phyloP scores from a whole-genome alignment of 2,888 invertebrate species.

The Chromoteleia sp. region DNA sequence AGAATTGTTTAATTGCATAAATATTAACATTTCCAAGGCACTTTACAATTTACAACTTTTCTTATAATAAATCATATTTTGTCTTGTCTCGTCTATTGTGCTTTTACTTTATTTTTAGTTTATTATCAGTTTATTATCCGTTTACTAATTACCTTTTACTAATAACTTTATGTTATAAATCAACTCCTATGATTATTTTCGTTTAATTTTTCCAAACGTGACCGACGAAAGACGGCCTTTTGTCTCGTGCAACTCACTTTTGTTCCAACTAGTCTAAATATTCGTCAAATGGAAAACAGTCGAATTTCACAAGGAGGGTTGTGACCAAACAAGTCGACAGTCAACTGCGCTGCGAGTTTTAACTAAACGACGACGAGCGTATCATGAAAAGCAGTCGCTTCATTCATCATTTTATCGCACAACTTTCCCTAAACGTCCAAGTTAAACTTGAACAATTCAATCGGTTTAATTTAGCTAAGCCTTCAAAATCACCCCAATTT shows the following conservation, averaged over 20 bases:
- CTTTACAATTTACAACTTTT: background rate
- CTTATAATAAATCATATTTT: background rate
- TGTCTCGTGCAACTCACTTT: background rate
- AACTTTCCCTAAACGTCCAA: constrained; percentile 19
- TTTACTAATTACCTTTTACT: constrained; percentile 5
- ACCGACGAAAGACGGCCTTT: background rate
- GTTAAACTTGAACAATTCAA: constrained; percentile 19
- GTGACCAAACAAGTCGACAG: constrained; percentile 28
- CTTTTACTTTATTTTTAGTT: background rate
- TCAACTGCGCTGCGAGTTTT: constrained; percentile 19
- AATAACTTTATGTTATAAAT: constrained; percentile 3
- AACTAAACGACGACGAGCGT: constrained; percentile 23
- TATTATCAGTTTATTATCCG: constrained; percentile 5
- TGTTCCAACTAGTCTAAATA: constrained; percentile 11
- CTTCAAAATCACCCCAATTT: constrained; percentile 17
- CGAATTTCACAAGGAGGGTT: constrained; percentile 21
- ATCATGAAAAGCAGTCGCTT: constrained; percentile 23
- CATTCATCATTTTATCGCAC: constrained; percentile 18
- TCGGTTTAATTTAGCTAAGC: constrained; percentile 20
- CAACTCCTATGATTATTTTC: background rate
- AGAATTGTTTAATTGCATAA: too few species aligned
- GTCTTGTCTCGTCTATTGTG: background rate
- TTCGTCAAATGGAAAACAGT: constrained; percentile 18
- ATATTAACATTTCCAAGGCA: too few species aligned
- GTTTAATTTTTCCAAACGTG: background rate